Evolutionary conservation across 2,797 vertebrate genomes (phyloP).

Genomic region (Rachycentron canadum): DNA sequence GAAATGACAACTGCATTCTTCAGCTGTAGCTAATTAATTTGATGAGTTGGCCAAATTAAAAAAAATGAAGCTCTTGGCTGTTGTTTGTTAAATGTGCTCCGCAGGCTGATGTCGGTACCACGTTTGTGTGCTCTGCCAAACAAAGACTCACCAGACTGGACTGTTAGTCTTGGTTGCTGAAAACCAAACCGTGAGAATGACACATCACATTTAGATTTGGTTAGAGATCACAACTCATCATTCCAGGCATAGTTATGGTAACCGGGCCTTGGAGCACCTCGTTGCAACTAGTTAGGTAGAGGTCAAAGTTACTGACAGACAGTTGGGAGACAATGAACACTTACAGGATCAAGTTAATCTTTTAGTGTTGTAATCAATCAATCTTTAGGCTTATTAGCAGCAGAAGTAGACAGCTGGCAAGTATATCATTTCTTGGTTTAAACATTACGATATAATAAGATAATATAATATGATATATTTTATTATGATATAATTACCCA

Average conservation of each 20-base stretch:
- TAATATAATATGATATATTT: too few relatives aligned
- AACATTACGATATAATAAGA: neutral
- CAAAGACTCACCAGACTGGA: constrained; percentile 35
- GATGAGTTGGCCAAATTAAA: constrained; percentile 26
- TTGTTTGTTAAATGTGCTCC: constrained; percentile 17
- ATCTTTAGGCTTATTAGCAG: neutral
- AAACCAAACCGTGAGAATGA: constrained; percentile 45
- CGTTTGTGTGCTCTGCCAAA: constrained; percentile 13
- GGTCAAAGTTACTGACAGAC: neutral
- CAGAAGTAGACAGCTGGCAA: neutral
- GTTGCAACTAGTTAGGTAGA: neutral
- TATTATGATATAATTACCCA: neutral
- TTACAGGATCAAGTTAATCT: neutral
- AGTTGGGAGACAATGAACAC: neutral
- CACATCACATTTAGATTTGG: constrained; percentile 45
- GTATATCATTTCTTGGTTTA: neutral
- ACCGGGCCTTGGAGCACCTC: neutral
- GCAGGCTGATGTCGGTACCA: constrained; percentile 6
- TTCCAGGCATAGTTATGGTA: constrained; percentile 33
- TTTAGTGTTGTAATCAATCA: neutral
- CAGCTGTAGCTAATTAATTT: constrained; percentile 35
- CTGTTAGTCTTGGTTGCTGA: constrained; percentile 25
- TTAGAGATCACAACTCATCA: constrained; percentile 39
- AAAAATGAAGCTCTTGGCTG: constrained; percentile 19
- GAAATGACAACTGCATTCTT: constrained; percentile 30